Evolutionary conservation across 1,140 invertebrate species (phyloP), one percentile per base, ranked within the genome.

Genomic region (Melitaea cinxia): DNA sequence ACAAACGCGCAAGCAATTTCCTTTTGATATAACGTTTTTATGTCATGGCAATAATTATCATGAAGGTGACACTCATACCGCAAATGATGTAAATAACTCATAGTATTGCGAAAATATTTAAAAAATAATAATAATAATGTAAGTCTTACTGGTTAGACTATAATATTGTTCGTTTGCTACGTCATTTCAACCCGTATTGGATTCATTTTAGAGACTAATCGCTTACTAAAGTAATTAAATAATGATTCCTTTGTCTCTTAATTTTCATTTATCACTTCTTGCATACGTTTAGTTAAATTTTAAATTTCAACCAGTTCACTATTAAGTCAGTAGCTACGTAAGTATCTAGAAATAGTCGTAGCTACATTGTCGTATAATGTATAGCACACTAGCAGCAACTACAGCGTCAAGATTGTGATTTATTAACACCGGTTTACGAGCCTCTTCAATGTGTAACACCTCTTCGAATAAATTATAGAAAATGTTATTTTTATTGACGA

Each of bases 61-160:
- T 26, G 49, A 74, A 80, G 81, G 80, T 85, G 82, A 85, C 82
- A 65, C 24, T 59, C 49, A 28, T 24, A 61, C 57, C 39, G 58
- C 65, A 57, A 60, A 68, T 83, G 78, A 80, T 77, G 75, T 80
- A 83, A 84, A 78, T 79, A 76, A 63, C 76, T 72, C 72, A 61
- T 61, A 70, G 67, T 72, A 62, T 81, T 81, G 73, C 83, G 52
- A 77, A 70, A 74, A 69, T 68, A 60, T 65, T 55, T n/a, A n/a
- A 24, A n/a, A n/a, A n/a, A n/a, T n/a, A n/a, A n/a, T n/a, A n/a
- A n/a, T n/a, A n/a, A n/a, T n/a, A n/a, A n/a, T n/a, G n/a, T n/a
- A n/a, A n/a, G n/a, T n/a, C n/a, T 50, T 23, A 53, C 21, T 23
- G 28, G 30, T 28, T 21, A 30, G 9, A 30, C 28, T 30, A 30